phyloP scores from a whole-genome alignment of 2,113 vertebrate genomes.

The Nycticebus coucang region DNA sequence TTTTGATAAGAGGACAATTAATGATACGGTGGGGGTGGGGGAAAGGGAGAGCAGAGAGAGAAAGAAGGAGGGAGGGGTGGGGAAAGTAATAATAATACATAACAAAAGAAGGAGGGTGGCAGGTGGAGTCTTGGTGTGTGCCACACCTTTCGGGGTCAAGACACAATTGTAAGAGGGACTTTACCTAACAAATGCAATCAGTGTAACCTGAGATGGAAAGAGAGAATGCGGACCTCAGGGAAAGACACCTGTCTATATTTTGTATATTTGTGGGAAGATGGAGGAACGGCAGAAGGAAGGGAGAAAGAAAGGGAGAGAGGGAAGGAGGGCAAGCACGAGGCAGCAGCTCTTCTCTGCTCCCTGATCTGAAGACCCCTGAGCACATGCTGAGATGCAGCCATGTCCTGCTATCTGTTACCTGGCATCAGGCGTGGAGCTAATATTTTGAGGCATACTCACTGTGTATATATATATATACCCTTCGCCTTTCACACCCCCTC shows the following conservation, averaged over 20 bases:
- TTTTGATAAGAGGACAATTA: no score
- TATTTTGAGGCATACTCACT: neutral
- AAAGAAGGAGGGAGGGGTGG: no score
- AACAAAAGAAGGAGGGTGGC: no score
- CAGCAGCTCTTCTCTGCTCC: neutral
- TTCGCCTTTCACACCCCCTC: neutral
- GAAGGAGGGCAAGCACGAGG: neutral
- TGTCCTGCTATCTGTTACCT: no score
- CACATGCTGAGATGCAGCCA: accelerated
- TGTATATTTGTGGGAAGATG: neutral
- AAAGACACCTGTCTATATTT: neutral
- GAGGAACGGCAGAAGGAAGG: neutral
- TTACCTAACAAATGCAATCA: no score
- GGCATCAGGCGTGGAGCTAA: accelerated
- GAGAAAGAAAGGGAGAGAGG: neutral
- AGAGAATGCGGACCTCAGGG: neutral
- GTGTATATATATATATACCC: accelerated
- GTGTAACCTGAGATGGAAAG: no score
- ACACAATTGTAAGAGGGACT: no score
- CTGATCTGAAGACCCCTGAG: neutral
- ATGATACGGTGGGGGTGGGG: no score
- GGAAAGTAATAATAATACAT: no score
- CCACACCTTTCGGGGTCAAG: no score
- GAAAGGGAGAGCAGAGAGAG: no score
- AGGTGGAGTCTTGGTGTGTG: no score